Percentiles rank a stretch among this genome's conserved stretches.
These are phyloP conservation scores for Ecliptopera silaceata DNA, from an alignment of 2,888 invertebrate species.

Conservation along the genomic window DNA sequence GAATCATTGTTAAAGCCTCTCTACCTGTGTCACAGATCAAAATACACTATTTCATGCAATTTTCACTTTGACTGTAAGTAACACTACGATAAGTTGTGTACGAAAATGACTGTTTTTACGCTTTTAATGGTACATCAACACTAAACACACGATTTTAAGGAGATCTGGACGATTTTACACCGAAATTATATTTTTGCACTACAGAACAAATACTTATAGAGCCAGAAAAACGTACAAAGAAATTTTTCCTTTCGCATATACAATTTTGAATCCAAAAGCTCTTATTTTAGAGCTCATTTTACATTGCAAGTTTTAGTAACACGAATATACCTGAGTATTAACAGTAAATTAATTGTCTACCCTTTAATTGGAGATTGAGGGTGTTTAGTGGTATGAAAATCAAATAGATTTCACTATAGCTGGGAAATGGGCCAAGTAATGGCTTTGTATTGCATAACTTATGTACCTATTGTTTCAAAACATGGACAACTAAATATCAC, in stretches of 20 bases:
- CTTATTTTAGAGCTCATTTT: background rate
- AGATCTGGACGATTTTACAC: too few relatives aligned
- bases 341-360: conserved; percentile 35
- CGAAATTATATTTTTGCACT: too few relatives aligned
- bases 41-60: conserved; percentile 3
- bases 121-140: too few relatives aligned
- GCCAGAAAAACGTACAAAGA: too few relatives aligned
- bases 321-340: conserved; percentile 12
- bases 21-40: conserved; percentile 29
- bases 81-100: background rate
- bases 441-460: background rate
- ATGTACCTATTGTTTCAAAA: too few relatives aligned
- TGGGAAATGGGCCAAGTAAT: conserved; percentile 11
- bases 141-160: too few relatives aligned
- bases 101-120: too few relatives aligned
- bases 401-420: conserved; percentile 27
- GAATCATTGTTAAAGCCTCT: conserved; percentile 56
- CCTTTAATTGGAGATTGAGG: conserved; percentile 39
- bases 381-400: conserved; percentile 34
- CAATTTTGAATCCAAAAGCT: background rate
- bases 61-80: background rate
- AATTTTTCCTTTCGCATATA: background rate
- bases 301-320: background rate
- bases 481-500: too few relatives aligned
- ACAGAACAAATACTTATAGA: too few relatives aligned